A percentile compares a stretch with the other conserved stretches of the same genome.
These are phyloP conservation scores for Rotaria macrura DNA, from an alignment of 2,888 invertebrate genomes.

Conservation along the genomic window DNA sequence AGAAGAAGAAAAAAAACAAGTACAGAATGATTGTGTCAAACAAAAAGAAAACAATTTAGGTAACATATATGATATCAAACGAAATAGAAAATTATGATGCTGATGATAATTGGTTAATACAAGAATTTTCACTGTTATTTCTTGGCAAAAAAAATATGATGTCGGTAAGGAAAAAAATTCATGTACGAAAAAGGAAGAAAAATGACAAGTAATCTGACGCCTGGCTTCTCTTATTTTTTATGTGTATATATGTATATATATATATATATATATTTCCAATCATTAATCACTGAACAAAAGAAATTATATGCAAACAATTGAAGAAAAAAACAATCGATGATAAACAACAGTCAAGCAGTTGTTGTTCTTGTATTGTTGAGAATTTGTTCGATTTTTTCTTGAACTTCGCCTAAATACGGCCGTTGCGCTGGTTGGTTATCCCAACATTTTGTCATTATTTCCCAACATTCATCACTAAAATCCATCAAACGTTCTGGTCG, in stretches of 20 bases:
- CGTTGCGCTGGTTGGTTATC: neutral
- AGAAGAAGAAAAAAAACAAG: neutral
- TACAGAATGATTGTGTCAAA: neutral
- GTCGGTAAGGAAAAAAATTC: neutral
- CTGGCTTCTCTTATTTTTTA: neutral
- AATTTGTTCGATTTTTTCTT: slow-evolving; percentile 5
- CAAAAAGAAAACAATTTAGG: neutral
- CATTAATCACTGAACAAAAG: neutral
- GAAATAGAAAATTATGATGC: neutral
- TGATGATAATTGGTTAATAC: neutral
- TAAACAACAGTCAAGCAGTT: neutral
- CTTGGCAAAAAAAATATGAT: neutral
- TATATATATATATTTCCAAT: neutral
- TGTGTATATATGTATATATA: neutral
- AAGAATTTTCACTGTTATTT: neutral
- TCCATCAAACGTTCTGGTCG: slow-evolving; percentile 22
- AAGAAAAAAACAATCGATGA: neutral
- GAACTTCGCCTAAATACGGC: slow-evolving; percentile 10
- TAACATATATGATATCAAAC: neutral
- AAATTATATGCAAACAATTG: neutral
- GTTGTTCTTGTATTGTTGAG: neutral
- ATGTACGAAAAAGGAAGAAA: neutral
- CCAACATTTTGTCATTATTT: slow-evolving; percentile 24
- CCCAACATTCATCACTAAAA: slow-evolving; percentile 31
- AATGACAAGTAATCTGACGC: neutral